Evolutionary conservation across 2,113 vertebrate genomes (phyloP).

Genomic region (Sclerurus mexicanus): DNA sequence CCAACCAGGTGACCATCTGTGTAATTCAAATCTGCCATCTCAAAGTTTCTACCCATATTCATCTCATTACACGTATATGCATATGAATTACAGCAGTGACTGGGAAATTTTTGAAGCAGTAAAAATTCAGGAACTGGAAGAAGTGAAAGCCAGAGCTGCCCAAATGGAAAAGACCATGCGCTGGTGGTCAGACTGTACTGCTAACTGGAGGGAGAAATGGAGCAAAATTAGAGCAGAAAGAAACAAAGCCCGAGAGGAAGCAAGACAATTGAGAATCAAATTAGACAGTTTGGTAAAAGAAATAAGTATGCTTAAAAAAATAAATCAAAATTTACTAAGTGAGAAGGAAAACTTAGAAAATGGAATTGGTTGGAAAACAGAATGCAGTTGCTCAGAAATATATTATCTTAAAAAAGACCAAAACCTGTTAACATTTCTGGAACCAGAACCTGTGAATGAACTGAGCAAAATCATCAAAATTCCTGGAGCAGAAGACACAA

Average conservation of each 20-base stretch:
- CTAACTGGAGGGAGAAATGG: slow-evolving; percentile 78
- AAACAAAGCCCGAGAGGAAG: slow-evolving; percentile 74
- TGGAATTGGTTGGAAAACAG: background rate
- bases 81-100: background rate
- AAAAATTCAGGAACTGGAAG: slow-evolving; percentile 65
- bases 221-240: slow-evolving; percentile 74
- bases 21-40: background rate
- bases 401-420: background rate
- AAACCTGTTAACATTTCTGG: background rate
- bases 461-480: background rate
- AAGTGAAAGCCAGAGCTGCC: slow-evolving; percentile 70
- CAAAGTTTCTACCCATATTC: background rate
- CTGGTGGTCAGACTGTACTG: slow-evolving; percentile 79
- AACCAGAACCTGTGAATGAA: background rate
- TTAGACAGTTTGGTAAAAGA: slow-evolving; percentile 65
- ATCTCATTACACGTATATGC: background rate
- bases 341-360: background rate
- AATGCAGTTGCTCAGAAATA: background rate
- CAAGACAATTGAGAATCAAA: slow-evolving; percentile 52
- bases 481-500: background rate
- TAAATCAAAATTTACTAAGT: background rate
- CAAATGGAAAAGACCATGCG: slow-evolving; percentile 83
- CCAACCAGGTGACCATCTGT: background rate
- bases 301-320: slow-evolving; percentile 62
- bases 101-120: slow-evolving; percentile 70